Base-by-base conservation (phyloP, 2,888 invertebrate genomes). In the Eupithecia inturbata region DNA sequence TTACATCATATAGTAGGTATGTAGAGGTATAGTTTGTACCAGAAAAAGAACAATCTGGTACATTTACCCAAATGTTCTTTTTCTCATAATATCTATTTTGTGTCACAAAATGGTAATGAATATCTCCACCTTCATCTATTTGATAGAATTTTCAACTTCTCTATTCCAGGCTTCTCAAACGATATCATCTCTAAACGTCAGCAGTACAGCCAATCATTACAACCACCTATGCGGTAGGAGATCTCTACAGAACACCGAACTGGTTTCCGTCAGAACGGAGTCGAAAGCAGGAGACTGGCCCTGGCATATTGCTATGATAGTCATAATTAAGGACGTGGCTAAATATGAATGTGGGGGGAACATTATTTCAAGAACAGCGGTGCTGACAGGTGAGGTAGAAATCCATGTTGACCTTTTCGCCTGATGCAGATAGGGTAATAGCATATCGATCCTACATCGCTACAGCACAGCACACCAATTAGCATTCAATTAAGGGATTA, bases 261-360 rank as follows among this genome's bases (percentile, higher is more conserved):
- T 93, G 76, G 86, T 86, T 3, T 88, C 90, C 5, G 82, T 91
- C 14, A 84, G 88, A 57, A 89, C 92, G 0, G 88, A 90, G 41
- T 87, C 93, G 0, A 82, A 82, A 33, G 84, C 90, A 7, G 94
- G 93, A 1, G 94, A 94, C 78, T 94, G 93, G 93, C 94, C 94
- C 0, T 94, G 94, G 94, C 94, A 94, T 78, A 92, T 91, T 0
- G 94, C 94, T 26, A 81, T 94, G 3, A 78, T 91, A 2, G 78
- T 74, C 3, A 79, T 78, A 1, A 82, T 82, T 19, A 69, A 74
- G 0, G 77, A 81, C 0, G 82, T 72, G 1, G 10, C 22, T 26
- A 57, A 57, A 57, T 94, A 94, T 78, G 84, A 90, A 53, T 94
- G 94, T 68, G 94, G 94, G 3, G 94, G 94, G 0, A 93, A 85